Base-by-base conservation (phyloP, 2,888 invertebrate species). In the Sphaeridia pumilis region DNA sequence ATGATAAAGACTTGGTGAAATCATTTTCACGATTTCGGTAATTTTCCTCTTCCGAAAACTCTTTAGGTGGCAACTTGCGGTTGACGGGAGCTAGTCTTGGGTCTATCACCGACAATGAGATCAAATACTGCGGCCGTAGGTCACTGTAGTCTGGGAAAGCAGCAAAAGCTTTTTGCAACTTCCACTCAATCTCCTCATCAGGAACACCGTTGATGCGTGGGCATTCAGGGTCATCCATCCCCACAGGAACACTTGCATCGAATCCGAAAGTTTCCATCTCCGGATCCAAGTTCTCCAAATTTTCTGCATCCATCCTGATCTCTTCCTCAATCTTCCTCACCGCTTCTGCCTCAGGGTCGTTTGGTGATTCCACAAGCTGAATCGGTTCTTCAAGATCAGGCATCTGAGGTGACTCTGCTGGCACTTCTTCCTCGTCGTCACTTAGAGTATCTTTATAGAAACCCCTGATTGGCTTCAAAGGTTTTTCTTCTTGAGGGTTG, bases 391-490 rank as follows among this genome's bases (percentile, higher is more conserved):
- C 10, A 5, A 38, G 38, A 5, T 14, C 10, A 5, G 38, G 38
- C 38, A 38, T 38, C 17, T 38, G 17, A 17, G 38, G 21, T 20
- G 46, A 22, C 14, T 10, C 14, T 4, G 4, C 38, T 20, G 38
- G 7, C 4, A 5, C 17, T 7, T 10, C 22, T n/a, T 49, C 49
- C 5, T 49, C 49, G 3, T 49, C 41, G 4, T 31, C 20, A 14
- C 22, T 28, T n/a, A 42, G 21, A 4, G 49, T 38, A 14, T 50
- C 44, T 27, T 21, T 28, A 24, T 34, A 50, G 31, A 50, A 34
- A 4, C 44, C 38, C 4, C 27, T 3, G 3, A 44, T 17, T 12
- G 46, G 35, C 10, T 21, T 34, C 12, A 31, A 24, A 20, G 38
- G 38, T 31, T 31, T 31, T 31, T 7, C 14, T 38, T 38, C 17